phyloP scores from a whole-genome alignment of 2,113 vertebrate genomes.

The Struthio camelus region DNA sequence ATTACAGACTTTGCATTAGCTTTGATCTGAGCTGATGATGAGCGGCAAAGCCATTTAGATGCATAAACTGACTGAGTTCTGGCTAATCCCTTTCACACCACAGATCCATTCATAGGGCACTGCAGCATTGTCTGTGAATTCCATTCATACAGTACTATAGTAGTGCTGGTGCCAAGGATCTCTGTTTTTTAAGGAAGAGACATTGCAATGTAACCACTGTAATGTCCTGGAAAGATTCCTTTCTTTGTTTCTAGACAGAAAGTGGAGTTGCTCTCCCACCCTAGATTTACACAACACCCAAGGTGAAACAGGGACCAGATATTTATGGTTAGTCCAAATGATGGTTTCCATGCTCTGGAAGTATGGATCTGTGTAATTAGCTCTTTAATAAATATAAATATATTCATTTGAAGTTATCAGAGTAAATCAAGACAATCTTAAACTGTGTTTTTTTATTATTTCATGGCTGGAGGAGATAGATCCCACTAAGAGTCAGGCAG shows the following conservation, averaged over 20 bases:
- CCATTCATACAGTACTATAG: conserved; percentile 10
- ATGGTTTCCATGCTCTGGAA: neutral
- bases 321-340: neutral
- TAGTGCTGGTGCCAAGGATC: neutral
- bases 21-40: conserved; percentile 6
- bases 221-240: conserved; percentile 28
- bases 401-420: neutral
- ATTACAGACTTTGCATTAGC: neutral
- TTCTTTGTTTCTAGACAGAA: conserved; percentile 32
- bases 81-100: neutral
- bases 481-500: neutral
- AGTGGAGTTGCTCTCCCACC: neutral
- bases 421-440: neutral
- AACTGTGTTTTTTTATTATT: neutral
- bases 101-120: conserved; percentile 21
- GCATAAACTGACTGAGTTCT: neutral
- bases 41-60: conserved; percentile 1
- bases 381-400: neutral
- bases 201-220: conserved; percentile 28
- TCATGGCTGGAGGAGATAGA: neutral
- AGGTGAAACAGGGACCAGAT: neutral
- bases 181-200: conserved; percentile 8
- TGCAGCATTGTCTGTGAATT: neutral
- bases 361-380: neutral
- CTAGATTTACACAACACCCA: neutral